Evolutionary conservation across 2,797 vertebrate genomes (phyloP), one percentile per base, ranked within the genome.

Genomic region (Urocyon cinereoargenteus): DNA sequence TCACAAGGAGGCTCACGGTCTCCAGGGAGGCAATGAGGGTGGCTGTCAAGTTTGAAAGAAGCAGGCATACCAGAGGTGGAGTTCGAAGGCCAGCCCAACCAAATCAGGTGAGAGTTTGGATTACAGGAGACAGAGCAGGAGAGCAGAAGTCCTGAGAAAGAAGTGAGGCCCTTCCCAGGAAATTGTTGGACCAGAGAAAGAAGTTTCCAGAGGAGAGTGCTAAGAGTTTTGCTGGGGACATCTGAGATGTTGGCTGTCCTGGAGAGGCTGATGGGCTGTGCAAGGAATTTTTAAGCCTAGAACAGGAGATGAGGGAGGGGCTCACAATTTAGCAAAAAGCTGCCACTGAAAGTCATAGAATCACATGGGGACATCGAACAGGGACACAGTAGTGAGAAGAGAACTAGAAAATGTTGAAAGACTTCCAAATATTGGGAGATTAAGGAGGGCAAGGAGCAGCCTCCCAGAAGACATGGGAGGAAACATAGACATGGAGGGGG

Each of bases 1-100:
- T 28, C 51, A n/a, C 28, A 21, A 0, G 0, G 55, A 31, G 24
- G 14, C 19, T 34, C 15, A 1, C 6, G 0, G 34, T 57, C 24
- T 40, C 21, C 53, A 34, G 12, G 61, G 21, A 31, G 64, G 45
- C 61, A 22, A 14, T 0, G 12, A 1, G 18, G 34, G 24, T 5
- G 85, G 34, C 24, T 72, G 12, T 66, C 34, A 57, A 5, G 24
- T 40, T 31, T 15, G 66, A 57, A 31, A 57, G 34, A 70, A 40
- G 10, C 12, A 3, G 16, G 16, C 1, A 15, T 28, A 57, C 10
- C 4, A 3, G 53, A 28, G 15, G 36, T 11, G 59, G 68, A 45
- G 26, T 36, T 68, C 1, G 1, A 59, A n/a, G 53, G 53, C 28
- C 21, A 45, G 53, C 34, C 31, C 2, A 26, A 45, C 26, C 5